phyloP scores from a whole-genome alignment of 2,888 invertebrate species.

The Melieria crassipennis region DNA sequence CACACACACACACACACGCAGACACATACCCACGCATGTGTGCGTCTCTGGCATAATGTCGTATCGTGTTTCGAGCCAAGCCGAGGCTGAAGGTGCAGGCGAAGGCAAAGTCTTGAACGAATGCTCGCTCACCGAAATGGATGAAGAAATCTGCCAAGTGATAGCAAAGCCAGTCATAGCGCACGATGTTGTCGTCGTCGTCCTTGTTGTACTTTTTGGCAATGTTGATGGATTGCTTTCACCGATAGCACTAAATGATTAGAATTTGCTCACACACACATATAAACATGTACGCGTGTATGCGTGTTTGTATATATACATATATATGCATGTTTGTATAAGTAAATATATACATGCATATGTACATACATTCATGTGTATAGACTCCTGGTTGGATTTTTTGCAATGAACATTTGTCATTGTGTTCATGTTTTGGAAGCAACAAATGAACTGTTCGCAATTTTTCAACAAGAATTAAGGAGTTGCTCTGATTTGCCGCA shows the following conservation, averaged over 20 bases:
- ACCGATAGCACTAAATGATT: neutral
- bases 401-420: neutral
- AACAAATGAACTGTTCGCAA: no score
- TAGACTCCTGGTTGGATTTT: neutral
- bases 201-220: constrained; percentile 5
- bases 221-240: constrained; percentile 23
- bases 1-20: constrained; percentile 1
- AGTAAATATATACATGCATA: neutral
- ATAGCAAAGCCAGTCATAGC: no score
- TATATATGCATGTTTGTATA: neutral
- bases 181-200: no score
- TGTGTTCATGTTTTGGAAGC: neutral
- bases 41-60: neutral
- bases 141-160: no score
- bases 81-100: no score
- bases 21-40: no score
- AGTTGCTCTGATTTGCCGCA: no score
- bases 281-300: neutral
- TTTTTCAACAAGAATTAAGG: no score
- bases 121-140: no score
- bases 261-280: neutral
- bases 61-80: neutral
- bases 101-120: no score
- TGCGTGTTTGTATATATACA: neutral
- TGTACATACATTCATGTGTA: neutral